Evolutionary conservation across 2,113 vertebrate species (phyloP).

Genomic region (Hystrix cristata): DNA sequence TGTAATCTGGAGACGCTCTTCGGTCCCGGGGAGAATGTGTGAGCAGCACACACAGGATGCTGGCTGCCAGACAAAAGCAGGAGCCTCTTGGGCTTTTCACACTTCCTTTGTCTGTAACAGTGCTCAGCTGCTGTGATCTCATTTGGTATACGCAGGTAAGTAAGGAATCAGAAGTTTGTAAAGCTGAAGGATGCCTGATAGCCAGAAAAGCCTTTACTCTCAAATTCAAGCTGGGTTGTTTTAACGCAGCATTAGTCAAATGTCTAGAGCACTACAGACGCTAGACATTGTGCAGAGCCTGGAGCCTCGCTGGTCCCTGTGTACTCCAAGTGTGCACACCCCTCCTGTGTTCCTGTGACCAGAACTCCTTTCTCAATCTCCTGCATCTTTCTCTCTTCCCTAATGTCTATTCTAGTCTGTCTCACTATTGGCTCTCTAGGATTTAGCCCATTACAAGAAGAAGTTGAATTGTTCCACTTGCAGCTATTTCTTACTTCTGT

Average conservation of each 20-base stretch:
- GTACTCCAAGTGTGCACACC: no score
- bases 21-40: neutral
- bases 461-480: neutral
- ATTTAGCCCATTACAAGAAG: slow-evolving; percentile 28
- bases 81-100: neutral
- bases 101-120: neutral
- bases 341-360: neutral
- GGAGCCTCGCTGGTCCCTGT: rapidly evolving
- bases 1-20: neutral
- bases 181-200: neutral
- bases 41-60: neutral
- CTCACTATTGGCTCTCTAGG: neutral
- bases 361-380: neutral
- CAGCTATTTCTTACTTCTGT: slow-evolving; percentile 46
- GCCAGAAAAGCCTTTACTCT: slow-evolving; percentile 12
- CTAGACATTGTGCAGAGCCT: neutral
- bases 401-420: neutral
- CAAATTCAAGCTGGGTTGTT: slow-evolving; percentile 4
- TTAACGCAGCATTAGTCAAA: neutral
- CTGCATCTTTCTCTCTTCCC: neutral
- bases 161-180: slow-evolving; percentile 13
- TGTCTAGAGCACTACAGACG: neutral
- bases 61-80: neutral
- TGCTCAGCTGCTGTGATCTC: neutral
- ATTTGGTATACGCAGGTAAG: slow-evolving; percentile 1